Evolutionary conservation across 2,113 vertebrate species (phyloP), one percentile per base, ranked within the genome.

Genomic region (Zapornia atra): DNA sequence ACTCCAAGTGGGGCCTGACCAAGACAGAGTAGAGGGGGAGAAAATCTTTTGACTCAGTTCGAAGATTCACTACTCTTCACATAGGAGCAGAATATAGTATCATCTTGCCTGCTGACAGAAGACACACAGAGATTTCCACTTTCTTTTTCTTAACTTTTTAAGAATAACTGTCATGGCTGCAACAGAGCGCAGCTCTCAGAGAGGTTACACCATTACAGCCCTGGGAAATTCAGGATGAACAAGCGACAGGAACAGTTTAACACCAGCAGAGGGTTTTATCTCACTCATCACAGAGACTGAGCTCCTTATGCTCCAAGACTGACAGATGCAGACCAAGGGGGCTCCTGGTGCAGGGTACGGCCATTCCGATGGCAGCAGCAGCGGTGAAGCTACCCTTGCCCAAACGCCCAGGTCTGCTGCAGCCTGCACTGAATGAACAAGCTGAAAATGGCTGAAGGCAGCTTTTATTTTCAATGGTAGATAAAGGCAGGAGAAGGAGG

Each of bases 211-310:
- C 86, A 33, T 33, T 38, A 87, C 6, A 91, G 46, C 59, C 33
- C n/a, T 51, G 0, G 0, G n/a, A 82, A 82, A 40, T 57, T 79
- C 46, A 69, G 1, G 8, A 78, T 1, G 2, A 83, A 12, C 7
- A 63, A 79, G 40, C 2, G 0, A 48, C 19, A 73, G 71, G 19
- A 78, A 66, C 26, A 72, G 53, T 51, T 26, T 61, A 87, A 82
- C 59, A 78, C 48, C 65, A 94, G 42, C 72, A 83, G 48, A 68
- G 33, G 33, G 54, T 44, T 82, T 69, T 34, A 61, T 73, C 77
- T 94, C 38, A 7, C 44, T 63, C 40, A 53, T 57, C 38, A 40
- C 33, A 0, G 0, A 82, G 40, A 83, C 0, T 15, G 64, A 83
- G 16, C 28, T 78, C 46, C 26, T 31, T 18, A 6, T 29, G 70